phyloP scores from a whole-genome alignment of 2,797 vertebrate species.

The Pseudochirops corinnae region DNA sequence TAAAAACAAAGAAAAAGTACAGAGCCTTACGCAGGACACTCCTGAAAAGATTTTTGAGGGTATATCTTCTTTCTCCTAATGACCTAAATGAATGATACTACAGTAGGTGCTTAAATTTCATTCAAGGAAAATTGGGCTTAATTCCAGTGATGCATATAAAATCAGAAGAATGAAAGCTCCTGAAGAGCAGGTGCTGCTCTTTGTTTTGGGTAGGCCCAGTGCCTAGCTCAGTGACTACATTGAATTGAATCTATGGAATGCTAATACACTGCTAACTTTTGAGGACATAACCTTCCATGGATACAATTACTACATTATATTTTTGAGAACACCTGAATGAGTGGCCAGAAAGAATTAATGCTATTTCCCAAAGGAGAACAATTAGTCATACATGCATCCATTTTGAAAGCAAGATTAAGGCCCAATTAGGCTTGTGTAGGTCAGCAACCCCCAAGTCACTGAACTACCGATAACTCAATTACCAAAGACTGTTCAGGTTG shows the following conservation, averaged over 20 bases:
- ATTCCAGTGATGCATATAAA: not conserved
- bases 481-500: not conserved
- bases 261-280: not conserved
- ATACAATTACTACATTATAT: not conserved
- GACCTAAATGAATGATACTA: not conserved
- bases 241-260: not conserved
- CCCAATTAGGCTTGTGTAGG: not conserved
- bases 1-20: not conserved
- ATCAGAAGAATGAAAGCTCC: not conserved
- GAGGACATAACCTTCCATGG: not conserved
- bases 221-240: not conserved
- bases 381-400: not conserved
- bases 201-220: not conserved
- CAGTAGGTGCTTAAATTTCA: not conserved
- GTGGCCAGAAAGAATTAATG: not conserved
- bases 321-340: not conserved
- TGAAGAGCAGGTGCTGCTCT: not conserved
- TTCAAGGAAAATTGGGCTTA: not conserved
- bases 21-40: not conserved
- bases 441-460: not conserved
- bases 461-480: not conserved
- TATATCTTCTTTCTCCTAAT: not conserved
- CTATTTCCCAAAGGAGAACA: not conserved
- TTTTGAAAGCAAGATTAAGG: not conserved
- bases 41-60: not conserved